phyloP scores from a whole-genome alignment of 1,140 invertebrate genomes.

The Drosophila neocordata region DNA sequence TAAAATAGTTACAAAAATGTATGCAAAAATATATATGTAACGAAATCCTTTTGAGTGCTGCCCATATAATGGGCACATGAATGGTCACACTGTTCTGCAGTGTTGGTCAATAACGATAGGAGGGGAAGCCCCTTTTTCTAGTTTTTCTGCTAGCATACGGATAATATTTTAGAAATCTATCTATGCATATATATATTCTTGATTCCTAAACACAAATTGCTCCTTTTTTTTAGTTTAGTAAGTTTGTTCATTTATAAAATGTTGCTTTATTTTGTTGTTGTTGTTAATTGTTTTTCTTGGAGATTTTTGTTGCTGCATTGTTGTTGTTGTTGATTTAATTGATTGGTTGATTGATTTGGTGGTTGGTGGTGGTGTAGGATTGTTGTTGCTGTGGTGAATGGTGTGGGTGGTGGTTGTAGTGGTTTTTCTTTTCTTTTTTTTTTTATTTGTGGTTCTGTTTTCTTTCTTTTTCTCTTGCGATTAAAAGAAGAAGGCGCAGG shows the following conservation, averaged over 20 bases:
- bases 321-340: constrained; percentile 35
- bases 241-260: constrained; percentile 15
- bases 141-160: no score
- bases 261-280: constrained; percentile 38
- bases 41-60: background rate
- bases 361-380: constrained; percentile 60
- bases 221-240: constrained; percentile 45
- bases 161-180: no score
- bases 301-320: constrained; percentile 37
- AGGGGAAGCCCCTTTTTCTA: background rate
- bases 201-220: constrained; percentile 47
- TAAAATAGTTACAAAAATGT: constrained; percentile 15
- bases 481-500: constrained; percentile 41
- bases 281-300: constrained; percentile 35
- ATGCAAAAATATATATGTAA: background rate
- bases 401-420: constrained; percentile 47
- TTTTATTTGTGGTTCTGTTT: constrained; percentile 43
- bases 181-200: no score
- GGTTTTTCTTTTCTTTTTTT: constrained; percentile 48
- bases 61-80: no score
- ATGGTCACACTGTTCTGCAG: background rate
- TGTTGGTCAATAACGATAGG: background rate
- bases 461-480: constrained; percentile 30
- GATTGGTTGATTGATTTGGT: constrained; percentile 26
- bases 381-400: constrained; percentile 70